Percentiles rank a stretch among this genome's conserved stretches.
Evolutionary conservation across 1,140 invertebrate genomes (phyloP).

Genomic region (Idris sp.): DNA sequence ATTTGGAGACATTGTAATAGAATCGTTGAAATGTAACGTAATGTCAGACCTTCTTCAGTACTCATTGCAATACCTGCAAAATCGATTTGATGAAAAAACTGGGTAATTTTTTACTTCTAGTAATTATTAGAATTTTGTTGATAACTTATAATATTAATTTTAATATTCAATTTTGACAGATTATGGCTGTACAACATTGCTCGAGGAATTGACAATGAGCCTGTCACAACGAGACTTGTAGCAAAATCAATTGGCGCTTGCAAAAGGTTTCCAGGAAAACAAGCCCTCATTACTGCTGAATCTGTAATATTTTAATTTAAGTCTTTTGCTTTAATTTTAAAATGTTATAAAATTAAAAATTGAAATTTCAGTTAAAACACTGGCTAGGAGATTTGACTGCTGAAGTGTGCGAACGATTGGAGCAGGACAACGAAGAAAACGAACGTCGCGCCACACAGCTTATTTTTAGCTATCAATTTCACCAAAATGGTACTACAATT

Average conservation of each 20-base stretch:
- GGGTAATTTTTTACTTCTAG: constrained; percentile 84
- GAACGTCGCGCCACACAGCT: constrained; percentile 84
- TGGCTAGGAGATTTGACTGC: constrained; percentile 89
- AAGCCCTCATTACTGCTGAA: constrained; percentile 84
- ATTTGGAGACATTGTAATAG: constrained; percentile 86
- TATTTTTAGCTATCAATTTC: constrained; percentile 81
- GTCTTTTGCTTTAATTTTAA: not conserved
- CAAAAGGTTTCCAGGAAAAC: constrained; percentile 93
- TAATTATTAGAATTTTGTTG: too few relatives aligned
- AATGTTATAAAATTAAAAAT: not conserved
- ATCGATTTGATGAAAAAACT: constrained; percentile 89
- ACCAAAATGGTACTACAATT: constrained; percentile 80
- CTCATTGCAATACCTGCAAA: constrained; percentile 83
- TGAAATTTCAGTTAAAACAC: constrained; percentile 76
- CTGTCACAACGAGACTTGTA: constrained; percentile 88
- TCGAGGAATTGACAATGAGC: constrained; percentile 91
- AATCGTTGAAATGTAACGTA: constrained; percentile 85
- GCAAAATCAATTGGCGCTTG: constrained; percentile 97
- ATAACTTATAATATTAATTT: not conserved
- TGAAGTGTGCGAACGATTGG: constrained; percentile 91
- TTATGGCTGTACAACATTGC: constrained; percentile 92
- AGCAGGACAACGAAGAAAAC: constrained; percentile 87
- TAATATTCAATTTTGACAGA: constrained; percentile 72
- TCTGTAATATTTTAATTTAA: constrained; percentile 77
- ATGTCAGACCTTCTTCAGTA: constrained; percentile 88